These are phyloP conservation scores for Onychomys torridus DNA, from an alignment of 2,797 vertebrate species.

Conservation along the genomic window DNA sequence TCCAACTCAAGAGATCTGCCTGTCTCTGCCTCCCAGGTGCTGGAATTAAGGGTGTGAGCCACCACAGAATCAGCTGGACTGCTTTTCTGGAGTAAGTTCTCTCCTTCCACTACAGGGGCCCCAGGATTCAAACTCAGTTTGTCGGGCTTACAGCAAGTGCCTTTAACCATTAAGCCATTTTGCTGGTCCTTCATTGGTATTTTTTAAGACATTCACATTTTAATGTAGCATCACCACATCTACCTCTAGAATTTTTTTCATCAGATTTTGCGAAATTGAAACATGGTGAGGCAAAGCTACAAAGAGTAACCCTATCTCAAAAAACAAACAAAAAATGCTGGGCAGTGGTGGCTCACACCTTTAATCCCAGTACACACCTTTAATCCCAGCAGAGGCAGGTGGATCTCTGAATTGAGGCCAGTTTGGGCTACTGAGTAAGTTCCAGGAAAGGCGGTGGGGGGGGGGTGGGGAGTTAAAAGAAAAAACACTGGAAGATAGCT, in stretches of 20 bases:
- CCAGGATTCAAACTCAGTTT: background rate
- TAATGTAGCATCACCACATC: background rate
- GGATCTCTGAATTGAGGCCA: no score
- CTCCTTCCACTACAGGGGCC: background rate
- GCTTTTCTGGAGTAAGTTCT: background rate
- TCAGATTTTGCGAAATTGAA: background rate
- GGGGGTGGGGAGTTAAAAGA: no score
- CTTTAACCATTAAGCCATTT: background rate
- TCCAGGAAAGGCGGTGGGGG: no score
- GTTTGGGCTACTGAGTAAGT: no score
- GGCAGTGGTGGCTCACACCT: no score
- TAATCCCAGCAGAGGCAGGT: no score
- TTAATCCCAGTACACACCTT: no score
- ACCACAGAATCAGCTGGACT: background rate
- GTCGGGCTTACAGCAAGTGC: background rate
- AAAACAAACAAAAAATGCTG: no score
- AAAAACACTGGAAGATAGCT: background rate
- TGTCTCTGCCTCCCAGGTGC: background rate
- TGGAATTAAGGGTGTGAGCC: background rate
- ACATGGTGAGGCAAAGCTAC: no score
- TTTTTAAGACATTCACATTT: conserved; percentile 9
- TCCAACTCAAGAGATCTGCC: no score
- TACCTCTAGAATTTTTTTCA: conserved; percentile 7
- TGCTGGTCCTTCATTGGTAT: background rate
- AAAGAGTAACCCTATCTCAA: no score